Evolutionary conservation across 2,888 invertebrate species (phyloP), one percentile per base, ranked within the genome.

Genomic region (Marronus borbonicus): DNA sequence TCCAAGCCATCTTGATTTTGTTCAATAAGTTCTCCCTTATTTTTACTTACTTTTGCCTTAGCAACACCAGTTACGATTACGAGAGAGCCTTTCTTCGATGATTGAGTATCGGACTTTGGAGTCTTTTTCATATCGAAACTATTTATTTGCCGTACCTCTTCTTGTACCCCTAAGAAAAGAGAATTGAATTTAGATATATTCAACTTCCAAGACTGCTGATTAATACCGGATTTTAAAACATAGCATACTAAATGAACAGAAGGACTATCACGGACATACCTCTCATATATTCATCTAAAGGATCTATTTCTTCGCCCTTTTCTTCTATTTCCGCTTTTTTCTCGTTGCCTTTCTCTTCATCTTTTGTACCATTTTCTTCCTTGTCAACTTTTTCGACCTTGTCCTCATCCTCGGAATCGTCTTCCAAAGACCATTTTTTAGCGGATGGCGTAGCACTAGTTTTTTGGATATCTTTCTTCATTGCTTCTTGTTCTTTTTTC

Each of bases 11-110:
- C 99, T 88, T 98, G 97, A 89, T 99, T 98, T 87, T 98, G 98
- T 88, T 99, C 98, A 85, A 99, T 97, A n/a, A 99, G 90, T 89
- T 99, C 99, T 76, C 99, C 99, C 90, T 98, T 98, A 83, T 95
- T 93, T 83, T 94, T 94, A 36, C 92, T 91, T 49, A 92, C 90
- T 81, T 93, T 93, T 85, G 95, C 95, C 87, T 97, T 97, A 0
- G 96, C 96, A 4, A 96, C 93, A 5, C 96, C 96, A 0, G 95
- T 95, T 2, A 97, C 91, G 77, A 97, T 95, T 1, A 96, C 94
- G 1, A 96, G 92, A 17, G 94, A 93, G n/a, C 88, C 89, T 81
- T 91, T 90, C 69, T 91, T 89, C 44, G 88, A 85, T 60, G 90
- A 89, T 17, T 83, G 80, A 31, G 78, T 74, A 74, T 84, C 85